Base-by-base conservation (phyloP, 2,888 invertebrate species). In the Escarpia spicata region DNA sequence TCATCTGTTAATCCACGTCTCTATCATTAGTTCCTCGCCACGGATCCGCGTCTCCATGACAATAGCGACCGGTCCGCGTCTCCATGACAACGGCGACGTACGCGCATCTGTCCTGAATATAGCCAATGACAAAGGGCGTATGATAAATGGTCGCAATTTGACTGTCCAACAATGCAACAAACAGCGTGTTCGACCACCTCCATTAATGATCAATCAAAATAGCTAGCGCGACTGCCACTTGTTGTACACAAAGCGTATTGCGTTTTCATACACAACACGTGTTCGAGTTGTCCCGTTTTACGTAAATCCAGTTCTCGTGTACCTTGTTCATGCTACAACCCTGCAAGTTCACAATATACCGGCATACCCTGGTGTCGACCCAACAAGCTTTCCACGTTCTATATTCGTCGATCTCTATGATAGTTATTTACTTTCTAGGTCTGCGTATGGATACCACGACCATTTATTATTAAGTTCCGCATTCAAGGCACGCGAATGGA, bases 1-100 rank as follows among this genome's bases (percentile, higher is more conserved):
- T 19, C 75, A n/a, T 26, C 26, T n/a, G 75, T 26, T 75, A 75
- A n/a, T 75, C 19, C 75, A n/a, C 75, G 75, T 75, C 75, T 75
- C 75, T 75, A 75, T 75, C 75, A 75, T 75, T 75, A 75, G 75
- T 75, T 75, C n/a, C 75, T 75, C 75, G n/a, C 75, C 6, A 75
- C 75, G n/a, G n/a, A 75, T 26, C 60, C 75, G 75, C 75, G 75
- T 75, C 75, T 4, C 75, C 75, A 75, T 75, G 75, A 75, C 75
- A 75, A 75, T 26, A 26, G 26, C 75, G 75, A 75, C 75, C 6
- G 3, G n/a, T 75, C 75, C 75, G 75, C 75, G 75, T 75, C 75
- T 15, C 75, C 75, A 75, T 75, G 26, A 26, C 75, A 75, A 26
- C 75, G 19, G 26, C 75, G 75, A 75, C 75, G 52, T 52, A 52